These are phyloP conservation scores for Stigmatopora argus DNA, from an alignment of 2,113 vertebrate species.

Conservation along the genomic window DNA sequence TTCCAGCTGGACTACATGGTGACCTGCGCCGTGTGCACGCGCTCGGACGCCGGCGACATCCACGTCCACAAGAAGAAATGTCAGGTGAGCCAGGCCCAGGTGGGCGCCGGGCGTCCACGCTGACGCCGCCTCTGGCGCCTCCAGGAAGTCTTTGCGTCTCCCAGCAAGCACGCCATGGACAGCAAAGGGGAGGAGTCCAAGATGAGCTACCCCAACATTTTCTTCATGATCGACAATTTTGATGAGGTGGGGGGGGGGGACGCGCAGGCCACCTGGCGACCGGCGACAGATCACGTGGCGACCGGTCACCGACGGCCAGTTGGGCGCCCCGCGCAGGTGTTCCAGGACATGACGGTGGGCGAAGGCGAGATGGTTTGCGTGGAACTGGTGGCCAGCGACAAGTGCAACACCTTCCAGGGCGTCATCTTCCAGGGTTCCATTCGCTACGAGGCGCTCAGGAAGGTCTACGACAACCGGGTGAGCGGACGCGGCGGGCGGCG, in stretches of 20 bases:
- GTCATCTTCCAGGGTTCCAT: conserved; percentile 99
- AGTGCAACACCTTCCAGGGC: conserved; percentile 90
- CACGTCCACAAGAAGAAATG: conserved; percentile 97
- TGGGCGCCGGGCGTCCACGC: neutral
- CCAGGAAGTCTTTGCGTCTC: conserved; percentile 96
- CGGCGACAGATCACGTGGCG: no score
- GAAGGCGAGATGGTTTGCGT: conserved; percentile 99
- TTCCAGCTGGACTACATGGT: conserved; percentile 91
- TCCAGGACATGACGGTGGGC: conserved; percentile 94
- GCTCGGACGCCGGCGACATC: conserved; percentile 90
- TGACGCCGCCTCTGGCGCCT: neutral
- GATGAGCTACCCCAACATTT: conserved; percentile 99
- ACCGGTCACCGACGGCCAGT: neutral
- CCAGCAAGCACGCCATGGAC: conserved; percentile 97
- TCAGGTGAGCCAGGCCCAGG: conserved; percentile 71
- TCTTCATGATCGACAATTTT: conserved; percentile 99
- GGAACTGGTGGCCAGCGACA: conserved; percentile 96
- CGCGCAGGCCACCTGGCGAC: neutral
- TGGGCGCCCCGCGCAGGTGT: conserved; percentile 73
- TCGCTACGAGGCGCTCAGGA: conserved; percentile 95
- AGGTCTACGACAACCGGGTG: conserved; percentile 98
- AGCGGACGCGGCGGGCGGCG: conserved; percentile 29
- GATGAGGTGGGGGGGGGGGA: conserved; percentile 88
- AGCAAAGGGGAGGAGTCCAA: conserved; percentile 98
- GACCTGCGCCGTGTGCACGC: conserved; percentile 96